Conservation (phyloP, 2,888 invertebrate species). For the Drosophila mettleri region DNA sequence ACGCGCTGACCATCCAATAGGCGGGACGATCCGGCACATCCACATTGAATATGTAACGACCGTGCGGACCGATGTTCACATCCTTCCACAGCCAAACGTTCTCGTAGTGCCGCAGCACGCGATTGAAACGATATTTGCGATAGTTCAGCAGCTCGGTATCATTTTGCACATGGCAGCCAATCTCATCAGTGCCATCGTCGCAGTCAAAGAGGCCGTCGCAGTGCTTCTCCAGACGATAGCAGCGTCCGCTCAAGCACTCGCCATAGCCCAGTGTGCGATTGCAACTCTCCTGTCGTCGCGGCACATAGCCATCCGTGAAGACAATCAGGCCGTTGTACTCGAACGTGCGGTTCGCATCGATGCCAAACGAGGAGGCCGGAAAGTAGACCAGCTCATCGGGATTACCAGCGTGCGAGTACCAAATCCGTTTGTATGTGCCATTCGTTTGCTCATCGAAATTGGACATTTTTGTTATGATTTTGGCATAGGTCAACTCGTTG, state of each 20-base stretch:
- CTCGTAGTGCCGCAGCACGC: conserved; percentile 95
- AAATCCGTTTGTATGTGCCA: conserved; percentile 92
- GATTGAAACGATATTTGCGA: conserved; percentile 92
- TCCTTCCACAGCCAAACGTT: conserved; percentile 98
- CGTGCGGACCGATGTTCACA: conserved; percentile 96
- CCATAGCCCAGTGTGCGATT: conserved; percentile 90
- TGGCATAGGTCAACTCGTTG: conserved; percentile 94
- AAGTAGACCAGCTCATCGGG: conserved; percentile 94
- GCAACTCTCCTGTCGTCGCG: conserved; percentile 89
- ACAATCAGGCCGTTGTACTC: conserved; percentile 95
- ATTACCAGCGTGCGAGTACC: conserved; percentile 93
- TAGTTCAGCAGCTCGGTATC: conserved; percentile 90
- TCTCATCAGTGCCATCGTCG: conserved; percentile 93
- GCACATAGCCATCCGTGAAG: conserved; percentile 94
- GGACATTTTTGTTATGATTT: conserved; percentile 94
- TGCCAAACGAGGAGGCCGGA: conserved; percentile 95
- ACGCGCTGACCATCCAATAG: conserved; percentile 96
- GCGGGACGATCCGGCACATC: conserved; percentile 94
- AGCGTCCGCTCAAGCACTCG: conserved; percentile 93
- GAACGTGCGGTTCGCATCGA: conserved; percentile 97
- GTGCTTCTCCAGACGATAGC: conserved; percentile 90
- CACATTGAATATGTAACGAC: conserved; percentile 93
- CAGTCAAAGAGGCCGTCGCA: conserved; percentile 94
- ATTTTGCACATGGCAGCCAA: conserved; percentile 89
- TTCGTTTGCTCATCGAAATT: conserved; percentile 94